Conservation (phyloP, 2,113 vertebrate species). For the Bubo scandiacus region DNA sequence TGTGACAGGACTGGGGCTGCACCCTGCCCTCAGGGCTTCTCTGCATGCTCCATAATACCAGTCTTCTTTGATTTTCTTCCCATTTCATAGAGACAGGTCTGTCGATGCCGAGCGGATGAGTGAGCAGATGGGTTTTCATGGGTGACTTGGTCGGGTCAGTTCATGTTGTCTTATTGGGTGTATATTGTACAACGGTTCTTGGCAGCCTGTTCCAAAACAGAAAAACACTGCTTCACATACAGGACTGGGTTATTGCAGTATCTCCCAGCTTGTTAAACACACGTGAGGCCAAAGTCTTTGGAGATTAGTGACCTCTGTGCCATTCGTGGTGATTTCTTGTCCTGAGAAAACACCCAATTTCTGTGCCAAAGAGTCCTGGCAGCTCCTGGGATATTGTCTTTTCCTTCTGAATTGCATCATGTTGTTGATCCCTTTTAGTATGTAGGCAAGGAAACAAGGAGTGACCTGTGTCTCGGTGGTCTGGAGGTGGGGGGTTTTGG, state of each 20-base stretch:
- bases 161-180: neutral
- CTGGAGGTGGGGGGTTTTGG: neutral
- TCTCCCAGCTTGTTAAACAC: neutral
- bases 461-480: neutral
- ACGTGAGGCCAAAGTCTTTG: neutral
- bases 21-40: neutral
- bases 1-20: neutral
- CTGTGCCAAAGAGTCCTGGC: neutral
- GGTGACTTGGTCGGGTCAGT: neutral
- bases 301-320: neutral
- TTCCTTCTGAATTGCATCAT: neutral
- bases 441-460: neutral
- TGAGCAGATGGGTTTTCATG: constrained; percentile 29
- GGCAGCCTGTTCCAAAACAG: neutral
- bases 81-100: neutral
- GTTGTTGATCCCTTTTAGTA: neutral
- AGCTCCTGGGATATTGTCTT: neutral
- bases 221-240: neutral
- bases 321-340: neutral
- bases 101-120: neutral
- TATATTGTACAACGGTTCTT: neutral
- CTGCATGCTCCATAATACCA: neutral
- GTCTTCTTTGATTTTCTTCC: neutral
- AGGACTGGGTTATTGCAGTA: neutral
- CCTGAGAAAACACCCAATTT: neutral